Conservation (phyloP, 2,797 vertebrate genomes). For the Hippocampus kuda region DNA sequence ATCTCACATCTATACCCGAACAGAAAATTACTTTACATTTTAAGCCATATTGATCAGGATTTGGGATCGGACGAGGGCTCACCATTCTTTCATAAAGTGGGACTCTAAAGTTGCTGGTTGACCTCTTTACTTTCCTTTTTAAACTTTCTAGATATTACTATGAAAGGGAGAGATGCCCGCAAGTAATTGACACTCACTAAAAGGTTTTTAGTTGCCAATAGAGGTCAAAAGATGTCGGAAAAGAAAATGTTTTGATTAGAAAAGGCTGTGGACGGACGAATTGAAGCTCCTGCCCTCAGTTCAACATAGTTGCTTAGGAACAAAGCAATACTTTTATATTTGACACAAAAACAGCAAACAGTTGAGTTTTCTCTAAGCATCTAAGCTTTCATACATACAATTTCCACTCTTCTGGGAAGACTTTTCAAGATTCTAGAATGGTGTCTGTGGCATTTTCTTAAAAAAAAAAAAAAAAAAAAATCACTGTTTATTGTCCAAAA, state of each 20-base stretch:
- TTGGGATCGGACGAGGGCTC: too few relatives aligned
- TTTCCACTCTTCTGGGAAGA: not conserved
- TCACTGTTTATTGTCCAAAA: not conserved
- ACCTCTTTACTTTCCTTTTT: too few relatives aligned
- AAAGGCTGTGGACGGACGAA: not conserved
- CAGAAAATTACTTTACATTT: too few relatives aligned
- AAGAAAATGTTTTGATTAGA: not conserved
- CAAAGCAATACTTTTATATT: not conserved
- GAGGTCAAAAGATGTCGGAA: not conserved
- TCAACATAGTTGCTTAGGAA: not conserved
- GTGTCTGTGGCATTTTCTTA: not conserved
- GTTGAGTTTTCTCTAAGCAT: too few relatives aligned
- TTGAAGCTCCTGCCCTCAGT: not conserved
- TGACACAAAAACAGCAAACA: not conserved
- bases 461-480: accelerated
- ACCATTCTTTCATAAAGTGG: too few relatives aligned
- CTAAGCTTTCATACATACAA: not conserved
- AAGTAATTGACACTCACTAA: not conserved
- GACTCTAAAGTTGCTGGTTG: too few relatives aligned
- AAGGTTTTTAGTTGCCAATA: not conserved
- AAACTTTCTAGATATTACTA: too few relatives aligned
- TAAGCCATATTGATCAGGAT: too few relatives aligned
- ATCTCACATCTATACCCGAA: too few relatives aligned
- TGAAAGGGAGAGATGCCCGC: too few relatives aligned
- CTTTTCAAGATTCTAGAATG: not conserved